These are phyloP conservation scores for Phalloptychus januarius DNA, from an alignment of 2,797 vertebrate genomes.

Conservation along the genomic window DNA sequence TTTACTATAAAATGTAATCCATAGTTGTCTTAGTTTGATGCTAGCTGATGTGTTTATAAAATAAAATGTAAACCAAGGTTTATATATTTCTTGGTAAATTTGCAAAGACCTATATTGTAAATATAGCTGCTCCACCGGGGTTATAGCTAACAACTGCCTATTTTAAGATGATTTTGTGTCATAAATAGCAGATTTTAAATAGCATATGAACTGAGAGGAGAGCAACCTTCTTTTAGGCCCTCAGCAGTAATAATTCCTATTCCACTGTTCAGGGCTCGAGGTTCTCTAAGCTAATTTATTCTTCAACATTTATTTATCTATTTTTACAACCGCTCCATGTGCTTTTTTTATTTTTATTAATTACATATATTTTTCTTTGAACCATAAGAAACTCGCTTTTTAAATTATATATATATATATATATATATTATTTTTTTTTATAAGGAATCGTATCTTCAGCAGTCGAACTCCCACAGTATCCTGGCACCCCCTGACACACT, in stretches of 20 bases:
- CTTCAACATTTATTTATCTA: constrained; percentile 7
- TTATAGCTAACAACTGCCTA: neutral
- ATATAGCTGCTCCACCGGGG: constrained; percentile 6
- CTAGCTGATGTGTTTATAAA: constrained; percentile 23
- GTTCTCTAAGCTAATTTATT: constrained; percentile 18
- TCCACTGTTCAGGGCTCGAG: constrained; percentile 14
- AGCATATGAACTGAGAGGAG: constrained; percentile 19
- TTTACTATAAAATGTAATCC: neutral
- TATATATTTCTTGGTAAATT: constrained; percentile 33
- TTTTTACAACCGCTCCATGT: constrained; percentile 19
- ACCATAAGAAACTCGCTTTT: constrained; percentile 15
- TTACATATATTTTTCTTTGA: constrained; percentile 1
- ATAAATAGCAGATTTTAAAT: constrained; percentile 6
- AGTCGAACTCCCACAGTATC: constrained; percentile 7
- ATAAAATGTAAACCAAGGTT: constrained; percentile 44
- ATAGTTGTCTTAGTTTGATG: constrained; percentile 18
- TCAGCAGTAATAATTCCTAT: constrained; percentile 32
- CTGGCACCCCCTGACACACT: constrained; percentile 5
- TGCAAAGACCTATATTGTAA: constrained; percentile 23
- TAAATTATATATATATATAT: neutral
- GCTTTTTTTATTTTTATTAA: constrained; percentile 14
- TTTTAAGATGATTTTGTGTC: constrained; percentile 24
- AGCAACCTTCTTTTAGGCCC: constrained; percentile 21
- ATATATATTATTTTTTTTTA: constrained; percentile 4
- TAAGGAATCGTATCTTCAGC: neutral